These are phyloP conservation scores for Trididemnum nubilum DNA, from an alignment of 23 tunicate genomes.

Conservation along the genomic window DNA sequence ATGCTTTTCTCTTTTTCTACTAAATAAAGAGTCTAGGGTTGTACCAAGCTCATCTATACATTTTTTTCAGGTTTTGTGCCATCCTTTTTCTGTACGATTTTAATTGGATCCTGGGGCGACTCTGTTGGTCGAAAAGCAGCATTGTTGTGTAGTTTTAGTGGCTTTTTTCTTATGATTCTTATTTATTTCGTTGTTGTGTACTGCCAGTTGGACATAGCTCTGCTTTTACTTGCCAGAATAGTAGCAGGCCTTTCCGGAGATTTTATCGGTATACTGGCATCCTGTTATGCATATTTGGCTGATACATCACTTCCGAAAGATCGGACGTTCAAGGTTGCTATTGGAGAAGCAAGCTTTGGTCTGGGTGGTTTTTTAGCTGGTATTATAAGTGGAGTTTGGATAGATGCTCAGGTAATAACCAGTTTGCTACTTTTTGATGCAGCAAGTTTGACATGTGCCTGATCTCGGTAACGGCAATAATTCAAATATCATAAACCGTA, in stretches of 20 bases:
- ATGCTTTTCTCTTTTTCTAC: too few relatives aligned
- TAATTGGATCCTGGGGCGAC: conserved; percentile 88
- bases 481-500: too few relatives aligned
- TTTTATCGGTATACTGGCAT: conserved; percentile 50
- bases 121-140: conserved; percentile 76
- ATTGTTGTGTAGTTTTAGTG: conserved; percentile 39
- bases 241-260: conserved; percentile 73
- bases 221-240: conserved; percentile 53
- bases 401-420: conserved; percentile 47
- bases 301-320: conserved; percentile 46
- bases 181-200: conserved; percentile 43
- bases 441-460: too few relatives aligned
- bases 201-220: conserved; percentile 39
- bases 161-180: conserved; percentile 41
- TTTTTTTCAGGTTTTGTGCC: conserved; percentile 46
- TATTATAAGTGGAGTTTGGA: conserved; percentile 77
- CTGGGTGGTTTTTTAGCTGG: conserved; percentile 70
- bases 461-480: too few relatives aligned
- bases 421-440: too few relatives aligned
- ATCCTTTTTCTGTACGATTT: conserved; percentile 53
- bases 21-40: too few relatives aligned
- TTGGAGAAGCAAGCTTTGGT: conserved; percentile 71
- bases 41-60: not conserved
- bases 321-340: conserved; percentile 64
- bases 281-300: conserved; percentile 71